Evolutionary conservation across 2,113 vertebrate species (phyloP).

Genomic region (Vicugna pacos): DNA sequence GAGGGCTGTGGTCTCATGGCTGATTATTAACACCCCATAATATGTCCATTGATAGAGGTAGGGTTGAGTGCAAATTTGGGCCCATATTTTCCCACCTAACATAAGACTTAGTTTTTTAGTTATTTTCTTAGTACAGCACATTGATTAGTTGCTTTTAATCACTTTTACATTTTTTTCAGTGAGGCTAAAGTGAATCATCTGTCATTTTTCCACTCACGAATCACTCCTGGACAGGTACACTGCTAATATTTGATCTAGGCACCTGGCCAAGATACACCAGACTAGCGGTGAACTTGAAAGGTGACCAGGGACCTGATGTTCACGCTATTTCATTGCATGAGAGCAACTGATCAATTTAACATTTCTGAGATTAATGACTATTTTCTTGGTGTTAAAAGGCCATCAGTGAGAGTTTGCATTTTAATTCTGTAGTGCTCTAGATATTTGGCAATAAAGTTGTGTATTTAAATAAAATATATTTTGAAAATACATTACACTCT

Average conservation of each 20-base stretch:
- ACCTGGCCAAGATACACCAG: neutral
- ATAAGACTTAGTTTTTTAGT: neutral
- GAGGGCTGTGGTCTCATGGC: neutral
- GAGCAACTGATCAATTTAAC: constrained; percentile 53
- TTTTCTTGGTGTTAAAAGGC: constrained; percentile 65
- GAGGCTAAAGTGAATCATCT: neutral
- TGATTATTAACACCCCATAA: neutral
- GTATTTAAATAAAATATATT: constrained; percentile 67
- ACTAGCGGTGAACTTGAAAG: neutral
- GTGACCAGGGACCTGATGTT: neutral
- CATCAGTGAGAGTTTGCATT: constrained; percentile 57
- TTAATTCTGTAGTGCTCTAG: constrained; percentile 63
- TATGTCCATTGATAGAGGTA: neutral
- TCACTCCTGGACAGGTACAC: neutral
- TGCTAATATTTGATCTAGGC: constrained; percentile 44
- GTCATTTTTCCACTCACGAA: neutral
- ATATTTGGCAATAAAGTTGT: constrained; percentile 53
- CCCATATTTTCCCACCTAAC: neutral
- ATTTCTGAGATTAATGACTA: constrained; percentile 64
- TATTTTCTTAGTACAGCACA: neutral
- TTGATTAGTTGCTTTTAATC: neutral
- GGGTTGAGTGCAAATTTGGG: neutral
- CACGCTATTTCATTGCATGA: constrained; percentile 36
- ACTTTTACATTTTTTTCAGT: constrained; percentile 35
- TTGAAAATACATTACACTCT: constrained; percentile 58